phyloP scores from a whole-genome alignment of 2,113 vertebrate species.

The Sminthopsis crassicaudata region DNA sequence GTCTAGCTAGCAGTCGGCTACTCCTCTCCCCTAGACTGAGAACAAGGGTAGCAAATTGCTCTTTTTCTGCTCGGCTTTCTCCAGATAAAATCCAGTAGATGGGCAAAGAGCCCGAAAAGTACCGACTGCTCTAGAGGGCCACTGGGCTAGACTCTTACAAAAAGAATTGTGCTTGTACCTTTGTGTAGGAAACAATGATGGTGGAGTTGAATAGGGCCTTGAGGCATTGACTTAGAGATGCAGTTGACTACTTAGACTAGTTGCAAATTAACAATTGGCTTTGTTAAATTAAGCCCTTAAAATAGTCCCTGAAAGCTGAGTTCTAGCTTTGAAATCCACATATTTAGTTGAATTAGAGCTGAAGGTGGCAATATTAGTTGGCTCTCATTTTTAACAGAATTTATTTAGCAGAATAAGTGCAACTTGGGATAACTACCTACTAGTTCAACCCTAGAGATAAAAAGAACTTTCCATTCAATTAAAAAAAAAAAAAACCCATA shows the following conservation, averaged over 20 bases:
- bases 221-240: slow-evolving; percentile 8
- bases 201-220: slow-evolving; percentile 40
- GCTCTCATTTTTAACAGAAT: not conserved
- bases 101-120: slow-evolving; percentile 63
- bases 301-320: slow-evolving; percentile 31
- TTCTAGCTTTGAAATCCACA: not conserved
- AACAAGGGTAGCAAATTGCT: slow-evolving; percentile 65
- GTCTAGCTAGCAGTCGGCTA: slow-evolving; percentile 50
- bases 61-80: slow-evolving; percentile 67
- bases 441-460: not conserved
- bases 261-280: slow-evolving; percentile 18
- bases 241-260: slow-evolving; percentile 63
- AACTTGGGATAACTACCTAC: not conserved
- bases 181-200: slow-evolving; percentile 45
- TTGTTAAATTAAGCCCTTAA: slow-evolving; percentile 56
- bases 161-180: slow-evolving; percentile 45
- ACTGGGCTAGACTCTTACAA: slow-evolving; percentile 24
- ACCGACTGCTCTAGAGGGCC: slow-evolving; percentile 52
- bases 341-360: not conserved
- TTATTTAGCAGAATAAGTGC: not conserved
- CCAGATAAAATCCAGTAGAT: slow-evolving; percentile 66
- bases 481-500: not conserved
- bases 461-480: slow-evolving; percentile 14
- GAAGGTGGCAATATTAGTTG: no score
- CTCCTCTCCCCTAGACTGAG: slow-evolving; percentile 57